Conservation (phyloP, 2,797 vertebrate species). For the Clarias pachynema region DNA sequence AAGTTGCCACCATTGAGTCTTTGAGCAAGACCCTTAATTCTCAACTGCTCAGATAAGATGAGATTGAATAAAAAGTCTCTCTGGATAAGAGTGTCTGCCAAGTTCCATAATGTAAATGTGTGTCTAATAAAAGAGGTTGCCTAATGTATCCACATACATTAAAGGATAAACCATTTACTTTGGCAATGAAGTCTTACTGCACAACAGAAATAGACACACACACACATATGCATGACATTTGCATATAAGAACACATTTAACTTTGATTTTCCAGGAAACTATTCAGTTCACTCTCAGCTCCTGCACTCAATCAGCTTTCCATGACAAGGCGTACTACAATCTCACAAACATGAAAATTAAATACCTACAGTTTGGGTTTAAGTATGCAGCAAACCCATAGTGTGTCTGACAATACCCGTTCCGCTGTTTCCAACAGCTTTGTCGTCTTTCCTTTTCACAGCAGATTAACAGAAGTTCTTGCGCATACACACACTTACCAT, state of each 20-base stretch:
- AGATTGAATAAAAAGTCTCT: too few relatives aligned
- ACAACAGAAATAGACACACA: neutral
- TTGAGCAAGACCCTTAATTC: too few relatives aligned
- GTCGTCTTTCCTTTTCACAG: slow-evolving; percentile 16
- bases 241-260: neutral
- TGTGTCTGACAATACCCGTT: neutral
- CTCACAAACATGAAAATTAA: neutral
- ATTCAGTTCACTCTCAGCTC: neutral
- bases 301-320: neutral
- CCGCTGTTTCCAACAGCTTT: neutral
- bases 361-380: slow-evolving; percentile 41
- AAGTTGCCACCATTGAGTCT: too few relatives aligned
- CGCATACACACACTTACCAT: slow-evolving; percentile 2
- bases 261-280: neutral
- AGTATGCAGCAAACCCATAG: slow-evolving; percentile 15
- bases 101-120: too few relatives aligned
- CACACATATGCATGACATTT: neutral
- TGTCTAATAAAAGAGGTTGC: neutral
- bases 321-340: neutral
- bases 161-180: neutral
- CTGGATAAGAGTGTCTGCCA: too few relatives aligned
- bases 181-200: neutral
- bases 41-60: too few relatives aligned
- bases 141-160: neutral
- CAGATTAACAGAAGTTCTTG: neutral